Base-by-base conservation (phyloP, 2,888 invertebrate species). In the Drosophila pullipes region DNA sequence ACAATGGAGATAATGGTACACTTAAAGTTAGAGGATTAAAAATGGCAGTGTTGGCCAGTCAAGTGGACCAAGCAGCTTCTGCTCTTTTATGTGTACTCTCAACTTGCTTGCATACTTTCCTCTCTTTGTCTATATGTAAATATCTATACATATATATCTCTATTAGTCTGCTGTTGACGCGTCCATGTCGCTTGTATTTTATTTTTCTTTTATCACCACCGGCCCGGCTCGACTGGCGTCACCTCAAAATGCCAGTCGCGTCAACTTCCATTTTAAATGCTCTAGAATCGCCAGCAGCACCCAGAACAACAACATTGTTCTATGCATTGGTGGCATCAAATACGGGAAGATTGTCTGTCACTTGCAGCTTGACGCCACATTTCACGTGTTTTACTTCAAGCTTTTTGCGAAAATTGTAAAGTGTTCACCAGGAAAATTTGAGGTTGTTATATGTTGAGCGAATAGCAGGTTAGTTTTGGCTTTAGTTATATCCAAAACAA, bases 351-450 rank as follows among this genome's bases (percentile, higher is more conserved):
- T 66, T 88, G 78, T 78, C 74, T 69, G 64, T 77, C 74, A 72
- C 69, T 72, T 73, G 61, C 10, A 50, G 52, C 39, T 74, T 64
- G 54, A 49, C 35, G 47, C 49, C 69, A 65, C 70, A 58, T 77
- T 88, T 86, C 70, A 74, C 68, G 77, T 72, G 77, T 67, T 74
- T 82, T 75, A 73, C 74, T 60, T 83, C 69, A 52, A 64, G 71
- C 74, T 75, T 66, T 35, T 49, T 59, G 30, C 44, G 57, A 35
- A 61, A 70, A 63, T 65, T 69, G 57, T 62, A 71, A 69, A 64
- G 68, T 61, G 54, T 53, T 76, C 55, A 66, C 28, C 65, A 73
- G 50, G 65, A 78, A 86, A 71, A 75, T 69, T 65, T 68, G 31
- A 31, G 53, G 22, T 31, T 63, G 52, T 28, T 59, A 55, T 41